Percentiles rank a stretch among this genome's conserved stretches.
Evolutionary conservation across 2,888 invertebrate species (phyloP).

Genomic region (Mesorhabditis spiculigera): DNA sequence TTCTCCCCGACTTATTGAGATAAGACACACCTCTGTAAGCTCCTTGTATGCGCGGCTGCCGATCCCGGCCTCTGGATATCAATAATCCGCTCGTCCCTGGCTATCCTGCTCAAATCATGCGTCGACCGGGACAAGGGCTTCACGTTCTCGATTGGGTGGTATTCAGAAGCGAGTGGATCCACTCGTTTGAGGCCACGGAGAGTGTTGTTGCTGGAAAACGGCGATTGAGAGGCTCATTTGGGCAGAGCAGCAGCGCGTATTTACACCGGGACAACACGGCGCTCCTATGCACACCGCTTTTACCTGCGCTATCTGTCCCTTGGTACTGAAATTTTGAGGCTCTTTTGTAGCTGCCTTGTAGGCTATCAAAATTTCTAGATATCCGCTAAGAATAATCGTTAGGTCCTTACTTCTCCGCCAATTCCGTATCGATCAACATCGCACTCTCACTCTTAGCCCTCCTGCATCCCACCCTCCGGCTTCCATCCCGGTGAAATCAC

Average conservation of each 20-base stretch:
- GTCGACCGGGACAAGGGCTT: constrained; percentile 1
- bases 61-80: constrained; percentile 3
- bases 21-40: not conserved
- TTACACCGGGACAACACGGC: too few relatives aligned
- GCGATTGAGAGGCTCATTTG: too few relatives aligned
- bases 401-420: not conserved
- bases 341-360: too few relatives aligned
- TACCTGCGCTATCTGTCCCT: too few relatives aligned
- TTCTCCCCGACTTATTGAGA: too few relatives aligned
- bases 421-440: constrained; percentile 28
- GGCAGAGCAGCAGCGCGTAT: too few relatives aligned
- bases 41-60: constrained; percentile 5
- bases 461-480: constrained; percentile 40
- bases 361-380: too few relatives aligned
- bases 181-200: not conserved
- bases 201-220: not conserved
- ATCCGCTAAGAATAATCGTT: not conserved
- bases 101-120: constrained; percentile 3
- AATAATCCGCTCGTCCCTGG: not conserved
- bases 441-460: constrained; percentile 49
- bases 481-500: not conserved
- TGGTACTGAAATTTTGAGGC: too few relatives aligned
- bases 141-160: constrained; percentile 5
- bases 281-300: too few relatives aligned
- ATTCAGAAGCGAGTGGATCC: not conserved